Conservation (phyloP, 2,113 vertebrate species). For the Peromyscus polionotus region DNA sequence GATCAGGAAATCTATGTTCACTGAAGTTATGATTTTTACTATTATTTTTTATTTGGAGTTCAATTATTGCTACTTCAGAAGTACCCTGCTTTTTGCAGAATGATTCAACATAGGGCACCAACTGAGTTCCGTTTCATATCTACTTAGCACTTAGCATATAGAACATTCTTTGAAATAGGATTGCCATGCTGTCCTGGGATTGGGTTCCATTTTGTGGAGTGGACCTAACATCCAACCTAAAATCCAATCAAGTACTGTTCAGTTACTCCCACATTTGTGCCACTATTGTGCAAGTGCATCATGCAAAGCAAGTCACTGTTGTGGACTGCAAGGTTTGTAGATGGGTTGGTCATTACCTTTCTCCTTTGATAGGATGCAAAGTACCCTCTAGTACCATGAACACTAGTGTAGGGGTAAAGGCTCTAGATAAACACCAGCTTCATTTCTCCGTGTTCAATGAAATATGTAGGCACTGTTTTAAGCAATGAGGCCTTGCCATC, state of each 20-base stretch:
- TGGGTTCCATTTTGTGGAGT: not conserved
- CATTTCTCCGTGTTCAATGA: not conserved
- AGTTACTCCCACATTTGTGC: not conserved
- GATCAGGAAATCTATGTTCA: conserved; percentile 47
- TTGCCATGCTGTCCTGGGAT: conserved; percentile 62
- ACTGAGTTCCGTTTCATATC: conserved; percentile 57
- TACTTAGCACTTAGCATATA: not conserved
- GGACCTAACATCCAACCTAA: too few relatives aligned
- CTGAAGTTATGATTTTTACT: conserved; percentile 51
- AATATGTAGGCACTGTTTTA: too few relatives aligned
- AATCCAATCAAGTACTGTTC: too few relatives aligned
- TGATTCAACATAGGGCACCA: conserved; percentile 62
- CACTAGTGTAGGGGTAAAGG: not conserved
- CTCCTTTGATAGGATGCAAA: not conserved
- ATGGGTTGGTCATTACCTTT: too few relatives aligned
- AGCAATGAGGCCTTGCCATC: not conserved
- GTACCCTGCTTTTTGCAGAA: conserved; percentile 62
- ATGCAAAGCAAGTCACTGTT: not conserved
- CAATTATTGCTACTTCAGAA: conserved; percentile 54
- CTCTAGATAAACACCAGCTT: not conserved
- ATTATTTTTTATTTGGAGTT: not conserved
- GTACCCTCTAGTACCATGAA: not conserved
- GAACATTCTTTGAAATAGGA: conserved; percentile 72
- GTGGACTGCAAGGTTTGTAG: not conserved
- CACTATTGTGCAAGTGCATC: too few relatives aligned